Conservation (phyloP, 2,888 invertebrate species). For the Agonopterix alstromeriana region DNA sequence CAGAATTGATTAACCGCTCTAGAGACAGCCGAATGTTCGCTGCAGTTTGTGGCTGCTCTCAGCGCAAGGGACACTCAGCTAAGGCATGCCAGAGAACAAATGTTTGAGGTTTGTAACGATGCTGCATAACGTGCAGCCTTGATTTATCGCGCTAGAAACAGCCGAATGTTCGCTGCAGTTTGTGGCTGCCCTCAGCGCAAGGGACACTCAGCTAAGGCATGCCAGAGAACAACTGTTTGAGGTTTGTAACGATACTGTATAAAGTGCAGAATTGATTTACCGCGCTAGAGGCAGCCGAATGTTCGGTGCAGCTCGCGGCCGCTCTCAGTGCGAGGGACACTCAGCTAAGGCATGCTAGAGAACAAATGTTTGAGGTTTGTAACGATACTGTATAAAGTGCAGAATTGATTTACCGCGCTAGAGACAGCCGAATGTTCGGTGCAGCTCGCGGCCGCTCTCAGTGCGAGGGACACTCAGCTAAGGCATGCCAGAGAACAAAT, state of each 20-base stretch:
- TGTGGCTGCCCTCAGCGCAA: constrained; percentile 90
- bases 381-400: too few species aligned
- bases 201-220: constrained; percentile 90
- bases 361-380: constrained; percentile 87
- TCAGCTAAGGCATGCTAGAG: constrained; percentile 89
- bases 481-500: constrained; percentile 91
- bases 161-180: constrained; percentile 91
- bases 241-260: constrained; percentile 53
- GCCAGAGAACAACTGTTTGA: constrained; percentile 91
- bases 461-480: constrained; percentile 90
- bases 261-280: not conserved
- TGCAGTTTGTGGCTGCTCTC: constrained; percentile 86
- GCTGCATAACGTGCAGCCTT: constrained; percentile 92
- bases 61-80: constrained; percentile 91
- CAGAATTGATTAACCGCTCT: not conserved
- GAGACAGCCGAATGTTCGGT: constrained; percentile 92
- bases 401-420: too few species aligned
- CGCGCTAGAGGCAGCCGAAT: not conserved
- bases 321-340: constrained; percentile 88
- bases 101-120: constrained; percentile 80
- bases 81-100: constrained; percentile 89
- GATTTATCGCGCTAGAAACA: constrained; percentile 89
- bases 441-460: constrained; percentile 90
- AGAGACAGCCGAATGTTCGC: constrained; percentile 67
- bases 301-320: constrained; percentile 89